These are phyloP conservation scores for Dasypus novemcinctus DNA, from an alignment of 2,113 vertebrate species.

Conservation along the genomic window DNA sequence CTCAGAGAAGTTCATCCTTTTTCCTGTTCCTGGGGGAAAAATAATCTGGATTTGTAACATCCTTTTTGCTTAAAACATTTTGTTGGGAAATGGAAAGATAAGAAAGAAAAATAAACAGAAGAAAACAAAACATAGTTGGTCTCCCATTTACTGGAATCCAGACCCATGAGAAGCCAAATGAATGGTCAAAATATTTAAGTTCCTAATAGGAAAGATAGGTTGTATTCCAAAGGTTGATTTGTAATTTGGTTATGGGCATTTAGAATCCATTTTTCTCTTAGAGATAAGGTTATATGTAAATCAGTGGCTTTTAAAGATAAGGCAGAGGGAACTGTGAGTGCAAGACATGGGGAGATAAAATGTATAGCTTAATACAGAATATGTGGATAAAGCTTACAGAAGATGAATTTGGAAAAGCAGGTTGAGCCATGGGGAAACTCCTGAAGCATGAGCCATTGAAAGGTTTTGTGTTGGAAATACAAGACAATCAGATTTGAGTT, in stretches of 20 bases:
- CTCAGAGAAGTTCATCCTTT: constrained; percentile 47
- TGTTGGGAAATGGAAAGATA: constrained; percentile 61
- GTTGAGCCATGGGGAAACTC: not conserved
- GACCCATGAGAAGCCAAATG: constrained; percentile 25
- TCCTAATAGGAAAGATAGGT: not conserved
- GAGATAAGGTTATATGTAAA: not conserved
- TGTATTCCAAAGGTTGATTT: not conserved
- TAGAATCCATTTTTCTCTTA: constrained; percentile 49
- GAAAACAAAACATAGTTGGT: constrained; percentile 32
- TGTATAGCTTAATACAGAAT: not conserved
- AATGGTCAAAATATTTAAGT: constrained; percentile 20
- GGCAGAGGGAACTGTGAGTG: not conserved
- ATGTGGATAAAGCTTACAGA: not conserved
- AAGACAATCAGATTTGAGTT: not conserved
- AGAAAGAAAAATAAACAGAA: constrained; percentile 56
- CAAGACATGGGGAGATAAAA: not conserved
- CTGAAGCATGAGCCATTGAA: not conserved
- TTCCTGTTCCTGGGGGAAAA: constrained; percentile 20
- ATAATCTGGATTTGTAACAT: constrained; percentile 42
- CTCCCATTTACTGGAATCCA: not conserved
- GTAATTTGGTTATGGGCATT: constrained; percentile 26
- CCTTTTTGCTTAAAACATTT: constrained; percentile 64
- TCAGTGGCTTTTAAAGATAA: not conserved
- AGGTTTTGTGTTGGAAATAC: not conserved
- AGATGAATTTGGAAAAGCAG: not conserved